Conservation (phyloP, 2,113 vertebrate species). For the Labrus mixtus region DNA sequence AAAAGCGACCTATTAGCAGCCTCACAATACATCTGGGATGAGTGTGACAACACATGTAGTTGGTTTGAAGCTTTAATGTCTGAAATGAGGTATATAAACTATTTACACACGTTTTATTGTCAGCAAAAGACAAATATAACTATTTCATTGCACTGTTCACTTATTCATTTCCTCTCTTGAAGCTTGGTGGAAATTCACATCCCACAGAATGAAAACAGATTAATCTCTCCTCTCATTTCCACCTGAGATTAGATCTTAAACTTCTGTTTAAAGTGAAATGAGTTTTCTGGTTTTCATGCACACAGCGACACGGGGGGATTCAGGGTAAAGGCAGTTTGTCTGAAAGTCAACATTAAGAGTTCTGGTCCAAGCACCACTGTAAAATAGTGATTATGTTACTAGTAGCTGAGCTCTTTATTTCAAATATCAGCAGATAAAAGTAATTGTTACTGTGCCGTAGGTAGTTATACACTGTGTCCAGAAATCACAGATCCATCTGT, state of each 20-base stretch:
- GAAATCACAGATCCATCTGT: slow-evolving; percentile 5
- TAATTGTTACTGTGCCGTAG: background rate
- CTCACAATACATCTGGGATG: background rate
- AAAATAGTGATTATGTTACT: slow-evolving; percentile 1
- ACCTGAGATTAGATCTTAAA: slow-evolving; percentile 45
- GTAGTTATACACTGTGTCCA: background rate
- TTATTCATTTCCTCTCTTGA: slow-evolving; percentile 44
- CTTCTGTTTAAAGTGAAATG: slow-evolving; percentile 38
- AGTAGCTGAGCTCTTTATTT: background rate
- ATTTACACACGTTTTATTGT: background rate
- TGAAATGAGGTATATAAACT: slow-evolving; percentile 2
- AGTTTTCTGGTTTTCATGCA: slow-evolving; percentile 37
- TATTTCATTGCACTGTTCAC: slow-evolving; percentile 9
- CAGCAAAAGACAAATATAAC: background rate
- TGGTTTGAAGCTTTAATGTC: background rate
- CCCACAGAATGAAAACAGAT: slow-evolving; percentile 14
- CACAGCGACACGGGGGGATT: background rate
- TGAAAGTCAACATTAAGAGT: slow-evolving; percentile 5
- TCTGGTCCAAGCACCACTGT: background rate
- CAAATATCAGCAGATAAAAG: background rate
- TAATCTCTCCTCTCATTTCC: slow-evolving; percentile 42
- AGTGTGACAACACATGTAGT: background rate
- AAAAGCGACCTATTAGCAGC: background rate
- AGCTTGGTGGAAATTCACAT: background rate
- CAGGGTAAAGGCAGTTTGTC: slow-evolving; percentile 15